phyloP scores from a whole-genome alignment of 1,140 invertebrate species.

The Diorhabda carinulata region DNA sequence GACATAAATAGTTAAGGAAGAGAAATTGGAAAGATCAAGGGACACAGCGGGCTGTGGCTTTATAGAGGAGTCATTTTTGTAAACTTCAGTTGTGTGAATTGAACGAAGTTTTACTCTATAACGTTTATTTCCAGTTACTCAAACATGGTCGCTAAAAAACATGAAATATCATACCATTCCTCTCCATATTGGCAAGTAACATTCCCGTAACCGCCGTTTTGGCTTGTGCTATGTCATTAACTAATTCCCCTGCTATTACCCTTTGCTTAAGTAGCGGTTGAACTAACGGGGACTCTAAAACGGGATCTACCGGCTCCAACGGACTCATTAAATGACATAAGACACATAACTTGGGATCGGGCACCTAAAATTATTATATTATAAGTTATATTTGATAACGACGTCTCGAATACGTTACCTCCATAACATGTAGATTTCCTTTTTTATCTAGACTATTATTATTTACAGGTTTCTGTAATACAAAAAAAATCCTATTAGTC shows the following conservation, averaged over 20 bases:
- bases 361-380: conserved; percentile 55
- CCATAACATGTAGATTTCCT: conserved; percentile 35
- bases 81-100: no score
- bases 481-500: not conserved
- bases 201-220: conserved; percentile 73
- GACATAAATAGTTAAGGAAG: no score
- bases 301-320: conserved; percentile 74
- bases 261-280: conserved; percentile 73
- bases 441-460: conserved; percentile 29
- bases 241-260: conserved; percentile 69
- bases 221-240: conserved; percentile 68
- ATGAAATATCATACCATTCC: conserved; percentile 58
- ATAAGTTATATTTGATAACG: not conserved
- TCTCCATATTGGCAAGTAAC: conserved; percentile 83
- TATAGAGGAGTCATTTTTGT: no score
- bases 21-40: no score
- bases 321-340: conserved; percentile 85
- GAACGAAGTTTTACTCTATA: no score
- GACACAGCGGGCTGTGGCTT: no score
- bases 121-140: no score
- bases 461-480: conserved; percentile 26
- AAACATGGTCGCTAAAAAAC: no score
- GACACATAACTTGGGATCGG: conserved; percentile 82
- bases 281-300: conserved; percentile 75
- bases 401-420: conserved; percentile 21